Evolutionary conservation across 2,797 vertebrate genomes (phyloP).

Genomic region (Syndactyla subalaris): DNA sequence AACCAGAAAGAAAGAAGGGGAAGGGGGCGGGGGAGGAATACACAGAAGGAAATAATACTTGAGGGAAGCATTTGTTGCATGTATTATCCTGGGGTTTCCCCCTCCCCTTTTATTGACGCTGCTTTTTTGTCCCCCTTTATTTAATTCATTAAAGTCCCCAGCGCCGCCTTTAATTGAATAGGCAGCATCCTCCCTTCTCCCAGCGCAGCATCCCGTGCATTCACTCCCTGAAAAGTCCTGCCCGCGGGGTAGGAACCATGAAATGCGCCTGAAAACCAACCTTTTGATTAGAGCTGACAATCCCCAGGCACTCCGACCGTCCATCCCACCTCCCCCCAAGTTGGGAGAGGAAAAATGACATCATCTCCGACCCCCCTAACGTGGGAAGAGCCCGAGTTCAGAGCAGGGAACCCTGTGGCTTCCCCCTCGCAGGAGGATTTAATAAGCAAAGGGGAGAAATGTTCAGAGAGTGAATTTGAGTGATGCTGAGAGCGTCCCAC

Average conservation of each 20-base stretch:
- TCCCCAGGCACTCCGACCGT: neutral
- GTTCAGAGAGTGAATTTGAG: neutral
- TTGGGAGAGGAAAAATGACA: conserved; percentile 25
- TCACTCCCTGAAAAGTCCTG: conserved; percentile 61
- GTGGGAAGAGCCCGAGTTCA: neutral
- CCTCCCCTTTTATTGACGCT: neutral
- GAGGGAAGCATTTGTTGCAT: conserved; percentile 27
- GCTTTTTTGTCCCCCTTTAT: neutral
- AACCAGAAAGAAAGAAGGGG: conserved; percentile 25
- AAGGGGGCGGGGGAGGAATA: neutral
- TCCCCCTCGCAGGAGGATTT: neutral
- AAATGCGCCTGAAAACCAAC: conserved; percentile 63
- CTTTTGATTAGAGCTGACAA: conserved; percentile 64
- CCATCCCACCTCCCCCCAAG: neutral
- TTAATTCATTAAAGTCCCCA: conserved; percentile 25
- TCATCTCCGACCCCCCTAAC: neutral
- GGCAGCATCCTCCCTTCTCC: conserved; percentile 35
- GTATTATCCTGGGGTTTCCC: neutral
- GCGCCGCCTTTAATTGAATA: conserved; percentile 9
- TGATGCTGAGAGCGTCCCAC: neutral
- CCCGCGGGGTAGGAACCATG: conserved; percentile 43
- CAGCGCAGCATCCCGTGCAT: conserved; percentile 13
- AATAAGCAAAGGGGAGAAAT: neutral
- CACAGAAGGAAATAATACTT: conserved; percentile 32
- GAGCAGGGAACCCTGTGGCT: neutral